phyloP scores from a whole-genome alignment of 2,888 invertebrate species.

The Habroteleia sp. region DNA sequence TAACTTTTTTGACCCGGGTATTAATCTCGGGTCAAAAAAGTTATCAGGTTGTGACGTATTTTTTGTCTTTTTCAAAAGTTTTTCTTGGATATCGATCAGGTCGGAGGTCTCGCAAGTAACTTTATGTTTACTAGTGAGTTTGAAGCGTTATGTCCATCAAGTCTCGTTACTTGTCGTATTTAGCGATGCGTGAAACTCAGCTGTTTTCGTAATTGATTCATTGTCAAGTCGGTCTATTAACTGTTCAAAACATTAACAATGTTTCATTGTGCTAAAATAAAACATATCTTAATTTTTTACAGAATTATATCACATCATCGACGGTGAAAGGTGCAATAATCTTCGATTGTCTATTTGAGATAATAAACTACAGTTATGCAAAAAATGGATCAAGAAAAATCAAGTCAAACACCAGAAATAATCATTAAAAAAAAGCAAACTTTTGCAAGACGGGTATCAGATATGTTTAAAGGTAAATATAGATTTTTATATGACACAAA shows the following conservation, averaged over 20 bases:
- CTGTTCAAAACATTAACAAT: slow-evolving; percentile 19
- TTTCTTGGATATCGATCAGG: slow-evolving; percentile 63
- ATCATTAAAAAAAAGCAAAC: slow-evolving; percentile 70
- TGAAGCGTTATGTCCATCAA: slow-evolving; percentile 37
- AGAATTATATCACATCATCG: slow-evolving; percentile 21
- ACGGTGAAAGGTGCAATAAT: slow-evolving; percentile 18
- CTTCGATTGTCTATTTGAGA: not conserved
- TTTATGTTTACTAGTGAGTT: slow-evolving; percentile 54
- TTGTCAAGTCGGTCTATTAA: slow-evolving; percentile 30
- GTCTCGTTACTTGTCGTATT: slow-evolving; percentile 27
- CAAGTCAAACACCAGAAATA: slow-evolving; percentile 63
- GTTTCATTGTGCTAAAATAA: not conserved
- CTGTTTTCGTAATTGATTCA: slow-evolving; percentile 37
- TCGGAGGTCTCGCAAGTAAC: slow-evolving; percentile 65
- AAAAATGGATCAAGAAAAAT: slow-evolving; percentile 45
- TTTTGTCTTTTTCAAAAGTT: slow-evolving; percentile 54
- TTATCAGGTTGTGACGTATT: slow-evolving; percentile 66
- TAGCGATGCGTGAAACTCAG: slow-evolving; percentile 38
- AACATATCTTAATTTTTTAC: slow-evolving; percentile 11
- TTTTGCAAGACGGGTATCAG: slow-evolving; percentile 76
- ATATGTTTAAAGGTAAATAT: slow-evolving; percentile 76
- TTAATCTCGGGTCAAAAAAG: slow-evolving; percentile 71
- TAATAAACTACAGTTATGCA: too few relatives aligned
- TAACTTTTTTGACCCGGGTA: too few relatives aligned
- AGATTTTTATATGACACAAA: slow-evolving; percentile 1